Base-by-base conservation (phyloP, 2,888 invertebrate genomes). In the Dasypolia templi region DNA sequence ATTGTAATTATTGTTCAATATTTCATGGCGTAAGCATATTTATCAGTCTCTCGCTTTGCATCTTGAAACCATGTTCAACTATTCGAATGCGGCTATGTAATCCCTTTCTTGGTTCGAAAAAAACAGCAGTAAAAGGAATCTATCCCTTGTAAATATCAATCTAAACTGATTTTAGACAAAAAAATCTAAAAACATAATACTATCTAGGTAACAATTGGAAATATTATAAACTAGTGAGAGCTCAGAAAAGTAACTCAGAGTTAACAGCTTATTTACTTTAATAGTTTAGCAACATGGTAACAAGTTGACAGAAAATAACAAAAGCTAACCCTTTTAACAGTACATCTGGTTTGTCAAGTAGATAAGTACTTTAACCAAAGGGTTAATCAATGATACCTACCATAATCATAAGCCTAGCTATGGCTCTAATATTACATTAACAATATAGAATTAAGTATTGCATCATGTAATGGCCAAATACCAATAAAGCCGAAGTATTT, bases 241-340 rank as follows among this genome's bases (percentile, higher is more conserved):
- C 49, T 49, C 49, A 69, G 39, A 64, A 46, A 51, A 77, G 58
- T 53, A 71, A 63, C 17, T 63, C 4, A 22, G 22, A 61, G 44
- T 58, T 53, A 35, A 42, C 4, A 49, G 49, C 35, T 35, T 71
- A 46, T 51, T 61, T 49, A 58, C 58, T 58, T 66, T 83, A 71
- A 80, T 65, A 55, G 65, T 49, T 62, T 22, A 14, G 22, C 68
- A 69, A 69, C 46, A 42, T 83, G 83, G 42, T 66, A 22, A n/a
- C 22, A 26, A 49, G 29, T 76, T 51, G 32, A 7, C 19, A 9
- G 35, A 32, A 22, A 32, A 3, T 22, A 51, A 49, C 5, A 32
- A 6, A 5, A 17, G n/a, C n/a, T n/a, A n/a, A n/a, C n/a, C n/a
- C n/a, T n/a, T n/a, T n/a, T n/a, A n/a, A 64, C 32, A 64, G 35